Evolutionary conservation across 1,140 invertebrate species (phyloP).

Genomic region (Potamilus streckersoni): DNA sequence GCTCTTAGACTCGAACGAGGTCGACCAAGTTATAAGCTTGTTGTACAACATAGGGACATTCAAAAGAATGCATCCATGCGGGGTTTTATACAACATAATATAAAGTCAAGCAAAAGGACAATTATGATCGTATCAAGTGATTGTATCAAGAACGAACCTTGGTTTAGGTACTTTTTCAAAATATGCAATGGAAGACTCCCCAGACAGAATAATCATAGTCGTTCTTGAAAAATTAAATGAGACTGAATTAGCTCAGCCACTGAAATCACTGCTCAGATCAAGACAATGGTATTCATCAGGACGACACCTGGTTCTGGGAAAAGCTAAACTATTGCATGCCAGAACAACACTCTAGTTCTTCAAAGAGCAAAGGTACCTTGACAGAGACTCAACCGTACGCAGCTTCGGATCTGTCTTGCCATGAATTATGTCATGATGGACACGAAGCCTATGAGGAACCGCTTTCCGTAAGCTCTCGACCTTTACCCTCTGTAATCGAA

Average conservation of each 20-base stretch:
- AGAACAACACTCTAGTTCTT: slow-evolving; percentile 9
- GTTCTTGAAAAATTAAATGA: slow-evolving; percentile 4
- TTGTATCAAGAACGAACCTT: background rate
- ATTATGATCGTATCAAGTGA: slow-evolving; percentile 19
- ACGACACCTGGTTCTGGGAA: slow-evolving; percentile 27
- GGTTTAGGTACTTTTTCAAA: slow-evolving; percentile 16
- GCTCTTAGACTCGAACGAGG: slow-evolving; percentile 23
- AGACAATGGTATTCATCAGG: slow-evolving; percentile 12
- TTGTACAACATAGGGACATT: slow-evolving; percentile 26
- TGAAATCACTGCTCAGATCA: slow-evolving; percentile 4
- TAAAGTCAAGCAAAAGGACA: slow-evolving; percentile 26
- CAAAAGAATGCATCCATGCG: slow-evolving; percentile 5
- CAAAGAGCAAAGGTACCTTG: slow-evolving; percentile 1
- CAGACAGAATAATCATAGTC: slow-evolving; percentile 10
- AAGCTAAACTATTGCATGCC: slow-evolving; percentile 26
- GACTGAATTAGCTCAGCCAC: slow-evolving; percentile 10
- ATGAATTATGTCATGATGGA: slow-evolving; percentile 9
- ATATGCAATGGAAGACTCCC: slow-evolving; percentile 14
- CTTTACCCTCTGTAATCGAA: slow-evolving; percentile 12
- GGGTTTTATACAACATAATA: slow-evolving; percentile 17
- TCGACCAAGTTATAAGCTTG: slow-evolving; percentile 14
- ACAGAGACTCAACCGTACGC: slow-evolving; percentile 25
- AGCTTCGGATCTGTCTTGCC: slow-evolving; percentile 8
- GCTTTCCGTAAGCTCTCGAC: slow-evolving; percentile 9
- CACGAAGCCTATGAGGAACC: slow-evolving; percentile 26